Evolutionary conservation across 2,888 invertebrate species (phyloP), one percentile per base, ranked within the genome.

Genomic region (Scaptomyza polygonia): DNA sequence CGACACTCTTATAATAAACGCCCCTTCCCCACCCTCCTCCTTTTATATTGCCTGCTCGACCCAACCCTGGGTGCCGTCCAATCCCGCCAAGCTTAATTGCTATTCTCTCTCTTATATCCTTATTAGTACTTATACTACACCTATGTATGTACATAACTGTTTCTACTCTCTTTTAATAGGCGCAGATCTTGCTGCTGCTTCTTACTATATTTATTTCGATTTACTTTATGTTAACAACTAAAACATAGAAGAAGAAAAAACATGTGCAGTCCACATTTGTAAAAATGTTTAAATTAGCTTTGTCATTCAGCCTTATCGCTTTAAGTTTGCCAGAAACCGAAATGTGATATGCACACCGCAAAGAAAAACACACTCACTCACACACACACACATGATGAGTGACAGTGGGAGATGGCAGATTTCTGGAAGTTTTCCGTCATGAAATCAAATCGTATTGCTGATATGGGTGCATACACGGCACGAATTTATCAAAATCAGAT

Each of bases 221-320:
- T 39, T 56, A 27, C 9, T 14, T 29, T 44, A 27, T 27, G 3
- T 42, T 48, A 25, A 48, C 54, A 36, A 25, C 25, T n/a, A 27
- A n/a, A 11, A 34, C 11, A 2, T 21, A 40, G 8, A 3, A 3
- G 12, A 45, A 55, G 7, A 36, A 29, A 49, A 48, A 43, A n/a
- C n/a, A n/a, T n/a, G n/a, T n/a, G n/a, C n/a, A n/a, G n/a, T n/a
- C n/a, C 47, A 67, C 53, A 29, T 49, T 52, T 39, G 27, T 27
- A 61, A 43, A 55, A 55, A 21, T 59, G 55, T 16, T 40, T 8
- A 27, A 52, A 54, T 32, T 27, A 11, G 77, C 77, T 12, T 29
- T 54, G 76, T 62, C 77, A 73, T 58, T 54, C 27, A 48, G 59
- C 42, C 43, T 65, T 76, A 69, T 76, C 61, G 56, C 11, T 45